Evolutionary conservation across 2,113 vertebrate genomes (phyloP).

Genomic region (Oryzias celebensis): DNA sequence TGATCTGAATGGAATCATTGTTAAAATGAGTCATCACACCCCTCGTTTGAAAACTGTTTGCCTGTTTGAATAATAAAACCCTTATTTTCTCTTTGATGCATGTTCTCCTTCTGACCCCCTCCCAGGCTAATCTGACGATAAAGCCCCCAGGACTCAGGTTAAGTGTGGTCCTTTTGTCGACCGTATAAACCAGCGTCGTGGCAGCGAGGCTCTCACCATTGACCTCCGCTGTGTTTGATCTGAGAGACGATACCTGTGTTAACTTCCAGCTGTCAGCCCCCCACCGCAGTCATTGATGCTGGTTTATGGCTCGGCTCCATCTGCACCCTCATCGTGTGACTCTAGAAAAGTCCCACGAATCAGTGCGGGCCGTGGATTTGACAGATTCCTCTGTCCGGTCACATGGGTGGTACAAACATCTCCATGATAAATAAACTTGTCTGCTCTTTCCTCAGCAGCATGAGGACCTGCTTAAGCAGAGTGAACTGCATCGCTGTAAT

Average conservation of each 20-base stretch:
- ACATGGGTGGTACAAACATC: conserved; percentile 25
- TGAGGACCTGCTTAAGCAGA: conserved; percentile 5
- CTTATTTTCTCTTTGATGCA: not conserved
- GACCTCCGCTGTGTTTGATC: conserved; percentile 41
- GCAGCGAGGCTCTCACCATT: conserved; percentile 28
- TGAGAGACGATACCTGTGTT: conserved; percentile 53
- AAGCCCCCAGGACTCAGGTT: conserved; percentile 13
- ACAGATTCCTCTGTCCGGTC: conserved; percentile 50
- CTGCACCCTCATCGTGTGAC: conserved; percentile 6
- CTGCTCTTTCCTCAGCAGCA: conserved; percentile 3
- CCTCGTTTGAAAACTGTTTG: no score
- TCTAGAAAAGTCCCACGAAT: conserved; percentile 25
- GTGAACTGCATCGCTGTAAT: conserved; percentile 42
- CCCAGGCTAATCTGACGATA: conserved; percentile 11
- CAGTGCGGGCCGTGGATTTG: conserved; percentile 43
- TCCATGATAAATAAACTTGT: conserved; percentile 34
- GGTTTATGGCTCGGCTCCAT: conserved; percentile 17
- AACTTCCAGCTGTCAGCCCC: conserved; percentile 57
- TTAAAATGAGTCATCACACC: no score
- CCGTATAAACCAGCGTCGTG: conserved; percentile 17
- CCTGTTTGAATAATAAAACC: not conserved
- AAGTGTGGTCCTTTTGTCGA: conserved; percentile 20
- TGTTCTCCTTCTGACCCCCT: conserved; percentile 10
- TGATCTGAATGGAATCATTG: no score
- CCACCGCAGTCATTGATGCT: conserved; percentile 40